A percentile compares a stretch with the other conserved stretches of the same genome.
These are phyloP conservation scores for Chaunax sp. DNA, from an alignment of 2,797 vertebrate species.

Conservation along the genomic window DNA sequence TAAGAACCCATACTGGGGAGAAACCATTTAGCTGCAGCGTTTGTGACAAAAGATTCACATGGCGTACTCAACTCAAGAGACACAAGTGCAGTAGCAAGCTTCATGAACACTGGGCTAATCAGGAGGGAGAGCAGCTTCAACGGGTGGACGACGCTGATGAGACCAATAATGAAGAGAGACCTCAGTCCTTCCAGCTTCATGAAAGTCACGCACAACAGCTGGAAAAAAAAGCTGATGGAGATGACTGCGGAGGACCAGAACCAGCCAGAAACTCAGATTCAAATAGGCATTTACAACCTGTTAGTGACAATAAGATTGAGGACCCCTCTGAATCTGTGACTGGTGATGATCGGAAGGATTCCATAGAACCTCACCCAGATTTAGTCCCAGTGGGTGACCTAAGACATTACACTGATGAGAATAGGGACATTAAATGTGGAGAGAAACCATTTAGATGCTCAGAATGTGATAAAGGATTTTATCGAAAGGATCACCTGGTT, in stretches of 20 bases:
- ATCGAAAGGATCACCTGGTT: slow-evolving; percentile 46
- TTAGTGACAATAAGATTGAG: too few relatives aligned
- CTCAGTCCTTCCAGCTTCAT: background rate
- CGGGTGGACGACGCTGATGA: background rate
- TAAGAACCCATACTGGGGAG: too few relatives aligned
- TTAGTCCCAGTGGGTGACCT: background rate
- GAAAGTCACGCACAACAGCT: background rate
- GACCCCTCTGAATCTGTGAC: too few relatives aligned
- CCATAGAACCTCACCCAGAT: background rate
- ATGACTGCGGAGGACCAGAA: background rate
- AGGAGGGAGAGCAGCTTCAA: background rate
- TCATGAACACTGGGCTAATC: background rate
- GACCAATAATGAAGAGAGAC: background rate
- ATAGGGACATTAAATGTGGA: too few relatives aligned
- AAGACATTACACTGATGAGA: background rate
- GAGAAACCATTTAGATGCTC: slow-evolving; percentile 40
- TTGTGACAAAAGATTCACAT: too few relatives aligned
- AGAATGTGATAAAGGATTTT: slow-evolving; percentile 37
- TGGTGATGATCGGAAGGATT: too few relatives aligned
- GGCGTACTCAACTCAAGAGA: too few relatives aligned
- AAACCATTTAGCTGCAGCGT: too few relatives aligned
- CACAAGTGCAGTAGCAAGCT: background rate
- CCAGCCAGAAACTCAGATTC: background rate
- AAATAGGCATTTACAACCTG: too few relatives aligned
- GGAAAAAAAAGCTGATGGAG: background rate